Evolutionary conservation across 2,797 vertebrate species (phyloP).

Genomic region (Eupleurogrammus muticus): DNA sequence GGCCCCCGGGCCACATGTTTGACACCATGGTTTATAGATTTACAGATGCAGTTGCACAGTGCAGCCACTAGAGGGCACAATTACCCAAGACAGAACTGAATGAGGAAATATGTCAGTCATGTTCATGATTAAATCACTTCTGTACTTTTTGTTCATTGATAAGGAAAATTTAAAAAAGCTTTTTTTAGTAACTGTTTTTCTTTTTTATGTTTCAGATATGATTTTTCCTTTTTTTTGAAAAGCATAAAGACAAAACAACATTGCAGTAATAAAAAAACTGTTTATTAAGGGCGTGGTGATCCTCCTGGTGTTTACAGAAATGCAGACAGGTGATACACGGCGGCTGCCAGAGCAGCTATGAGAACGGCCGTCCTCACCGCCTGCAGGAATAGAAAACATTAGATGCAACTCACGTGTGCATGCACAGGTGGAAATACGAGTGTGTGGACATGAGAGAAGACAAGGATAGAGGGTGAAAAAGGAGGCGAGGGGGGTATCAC

Average conservation of each 20-base stretch:
- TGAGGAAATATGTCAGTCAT: not conserved
- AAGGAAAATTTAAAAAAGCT: not conserved
- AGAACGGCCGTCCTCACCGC: constrained; percentile 71
- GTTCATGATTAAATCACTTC: not conserved
- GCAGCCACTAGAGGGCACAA: constrained; percentile 52
- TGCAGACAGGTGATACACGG: constrained; percentile 66
- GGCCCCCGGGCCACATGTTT: too few relatives aligned
- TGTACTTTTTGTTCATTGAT: not conserved
- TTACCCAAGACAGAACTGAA: constrained; percentile 26
- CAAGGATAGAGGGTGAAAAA: not conserved
- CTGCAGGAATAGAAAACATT: constrained; percentile 72
- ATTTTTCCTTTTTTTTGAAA: constrained; percentile 2
- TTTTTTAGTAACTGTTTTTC: not conserved
- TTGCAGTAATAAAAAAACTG: constrained; percentile 11
- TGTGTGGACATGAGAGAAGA: not conserved
- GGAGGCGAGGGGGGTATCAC: not conserved
- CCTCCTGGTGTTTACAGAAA: constrained; percentile 55
- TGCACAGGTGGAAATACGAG: constrained; percentile 1
- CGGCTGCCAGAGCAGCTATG: constrained; percentile 69
- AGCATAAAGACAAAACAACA: constrained; percentile 57
- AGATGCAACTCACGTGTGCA: constrained; percentile 44
- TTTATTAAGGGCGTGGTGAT: constrained; percentile 54
- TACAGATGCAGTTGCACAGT: not conserved
- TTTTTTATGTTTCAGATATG: not conserved
- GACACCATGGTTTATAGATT: too few relatives aligned